These are phyloP conservation scores for Siniperca chuatsi DNA, from an alignment of 2,113 vertebrate genomes.

Conservation along the genomic window DNA sequence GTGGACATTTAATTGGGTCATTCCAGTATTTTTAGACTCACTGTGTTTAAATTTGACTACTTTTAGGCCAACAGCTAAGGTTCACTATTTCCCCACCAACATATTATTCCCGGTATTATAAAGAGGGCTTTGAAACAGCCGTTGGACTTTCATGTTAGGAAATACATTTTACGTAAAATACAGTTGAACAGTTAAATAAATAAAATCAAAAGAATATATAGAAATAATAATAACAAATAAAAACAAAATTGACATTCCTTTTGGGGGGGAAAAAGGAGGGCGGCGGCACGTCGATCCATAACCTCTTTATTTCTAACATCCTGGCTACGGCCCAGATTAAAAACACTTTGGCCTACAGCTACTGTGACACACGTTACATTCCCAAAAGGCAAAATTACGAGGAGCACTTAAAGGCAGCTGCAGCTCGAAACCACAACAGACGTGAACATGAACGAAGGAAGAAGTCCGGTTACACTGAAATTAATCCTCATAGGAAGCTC, in stretches of 20 bases:
- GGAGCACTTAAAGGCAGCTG: slow-evolving; percentile 53
- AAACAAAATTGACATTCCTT: too few species aligned
- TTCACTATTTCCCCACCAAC: background rate
- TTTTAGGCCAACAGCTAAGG: background rate
- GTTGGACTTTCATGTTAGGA: background rate
- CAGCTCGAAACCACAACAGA: background rate
- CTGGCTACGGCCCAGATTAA: background rate
- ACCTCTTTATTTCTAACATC: background rate
- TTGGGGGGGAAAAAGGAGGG: too few species aligned
- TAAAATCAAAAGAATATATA: background rate
- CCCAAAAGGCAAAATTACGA: background rate
- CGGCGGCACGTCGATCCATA: too few species aligned
- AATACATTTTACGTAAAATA: background rate
- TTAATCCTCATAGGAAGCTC: slow-evolving; percentile 81
- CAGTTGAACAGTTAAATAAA: background rate
- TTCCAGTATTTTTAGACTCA: background rate
- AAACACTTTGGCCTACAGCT: background rate
- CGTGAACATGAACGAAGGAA: slow-evolving; percentile 51
- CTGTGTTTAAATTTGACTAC: background rate
- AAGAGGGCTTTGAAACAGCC: background rate
- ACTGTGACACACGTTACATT: background rate
- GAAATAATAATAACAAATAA: background rate
- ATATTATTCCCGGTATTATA: background rate
- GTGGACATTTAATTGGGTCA: background rate
- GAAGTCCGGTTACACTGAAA: slow-evolving; percentile 67